Evolutionary conservation across 2,888 invertebrate genomes (phyloP).

Genomic region (Thecophora atra): DNA sequence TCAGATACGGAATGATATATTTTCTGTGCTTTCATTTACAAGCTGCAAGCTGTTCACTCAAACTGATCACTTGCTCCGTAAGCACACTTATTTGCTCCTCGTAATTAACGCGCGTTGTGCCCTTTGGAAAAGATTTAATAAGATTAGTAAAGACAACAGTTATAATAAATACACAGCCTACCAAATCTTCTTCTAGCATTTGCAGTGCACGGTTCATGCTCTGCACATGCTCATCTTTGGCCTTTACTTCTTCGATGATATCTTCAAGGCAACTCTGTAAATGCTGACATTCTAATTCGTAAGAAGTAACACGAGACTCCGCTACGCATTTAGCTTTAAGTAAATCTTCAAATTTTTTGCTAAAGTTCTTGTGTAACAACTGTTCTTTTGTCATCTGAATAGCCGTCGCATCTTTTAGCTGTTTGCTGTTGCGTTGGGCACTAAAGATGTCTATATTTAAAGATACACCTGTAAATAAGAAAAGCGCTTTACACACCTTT

Average conservation of each 20-base stretch:
- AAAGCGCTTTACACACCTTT: conserved; percentile 41
- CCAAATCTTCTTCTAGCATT: conserved; percentile 75
- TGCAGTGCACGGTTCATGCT: conserved; percentile 66
- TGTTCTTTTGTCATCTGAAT: conserved; percentile 59
- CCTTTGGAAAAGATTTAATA: conserved; percentile 48
- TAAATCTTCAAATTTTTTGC: conserved; percentile 63
- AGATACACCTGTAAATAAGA: neutral
- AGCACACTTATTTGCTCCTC: conserved; percentile 73
- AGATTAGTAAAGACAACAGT: neutral
- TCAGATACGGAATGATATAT: neutral
- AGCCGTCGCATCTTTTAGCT: conserved; percentile 48
- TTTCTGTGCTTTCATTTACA: conserved; percentile 56
- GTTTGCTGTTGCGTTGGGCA: conserved; percentile 48
- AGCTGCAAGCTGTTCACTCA: conserved; percentile 83
- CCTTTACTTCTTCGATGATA: conserved; percentile 66
- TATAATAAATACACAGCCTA: conserved; percentile 44
- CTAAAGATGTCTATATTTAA: conserved; percentile 11
- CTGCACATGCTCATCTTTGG: conserved; percentile 69
- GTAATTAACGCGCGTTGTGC: conserved; percentile 73
- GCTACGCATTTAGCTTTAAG: conserved; percentile 60
- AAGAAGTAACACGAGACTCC: conserved; percentile 61
- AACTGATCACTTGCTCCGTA: conserved; percentile 72
- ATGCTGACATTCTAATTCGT: conserved; percentile 65
- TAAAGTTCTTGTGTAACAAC: conserved; percentile 62
- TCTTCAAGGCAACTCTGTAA: conserved; percentile 68